Base-by-base conservation (phyloP, 2,888 invertebrate species). In the Harpalus rubripes region DNA sequence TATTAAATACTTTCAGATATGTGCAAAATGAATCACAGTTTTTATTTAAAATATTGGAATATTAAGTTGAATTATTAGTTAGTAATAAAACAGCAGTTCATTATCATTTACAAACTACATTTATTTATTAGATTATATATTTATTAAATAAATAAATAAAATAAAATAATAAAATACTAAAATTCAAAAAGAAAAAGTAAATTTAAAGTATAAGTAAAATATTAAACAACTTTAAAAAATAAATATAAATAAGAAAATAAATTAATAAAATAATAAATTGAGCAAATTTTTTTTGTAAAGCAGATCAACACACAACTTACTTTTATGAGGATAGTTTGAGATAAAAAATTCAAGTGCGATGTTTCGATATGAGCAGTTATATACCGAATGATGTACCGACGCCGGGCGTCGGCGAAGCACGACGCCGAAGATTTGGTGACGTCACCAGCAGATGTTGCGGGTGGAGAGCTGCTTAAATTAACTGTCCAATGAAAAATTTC, bases 381-480 rank as follows among this genome's bases (percentile, higher is more conserved):
- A 78, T 78, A 58, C 26, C 41, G 58, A 78, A 58, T 78, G 78
- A 78, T 12, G 56, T 22, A 12, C 32, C 15, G 22, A 15, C 72
- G 72, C 8, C 41, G 8, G 15, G 8, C 56, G 16, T 56, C 56
- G 78, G 18, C 58, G 58, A 22, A 26, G 7, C 22, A 58, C 10
- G 58, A 78, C 78, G 78, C 26, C 44, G 52, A 74, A 74, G 74
- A 74, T 52, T 44, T 22, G 68, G 12, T 74, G 74, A 74, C 74
- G 74, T 74, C 74, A 74, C 16, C 44, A 72, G 15, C 72, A 26
- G 52, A n/a, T 6, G 22, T 4, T 58, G 78, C 58, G 78, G 78
- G 78, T 78, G 78, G 78, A 78, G 41, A 8, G 72, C 41, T 44
- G 41, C 44, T 32, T 12, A 68, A 68, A 68, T 68, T 68, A 32